Evolutionary conservation across 2,797 vertebrate genomes (phyloP), one percentile per base, ranked within the genome.

Genomic region (Synaphobranchus kaupii): DNA sequence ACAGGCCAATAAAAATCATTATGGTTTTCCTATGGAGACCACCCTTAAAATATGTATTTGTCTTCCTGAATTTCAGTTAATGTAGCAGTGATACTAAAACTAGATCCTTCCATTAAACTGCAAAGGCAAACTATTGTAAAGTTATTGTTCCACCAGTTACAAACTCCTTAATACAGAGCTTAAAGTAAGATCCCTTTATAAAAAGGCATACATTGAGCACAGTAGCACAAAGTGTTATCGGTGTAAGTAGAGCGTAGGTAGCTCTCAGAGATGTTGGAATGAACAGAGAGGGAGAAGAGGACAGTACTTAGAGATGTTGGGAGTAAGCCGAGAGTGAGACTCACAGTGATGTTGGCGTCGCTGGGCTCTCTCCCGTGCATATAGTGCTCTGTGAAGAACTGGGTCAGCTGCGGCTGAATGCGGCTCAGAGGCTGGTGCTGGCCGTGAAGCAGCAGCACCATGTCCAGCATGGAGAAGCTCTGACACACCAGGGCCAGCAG

Each of bases 391-490:
- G 93, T 97, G 94, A 98, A 98, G 93, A 98, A 98, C 90, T 96
- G 94, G 44, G 95, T 92, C 66, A 99, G 95, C 88, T 98, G 97
- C 0, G 97, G 97, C 93, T 98, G 97, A 87, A 99, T 97, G 71
- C 97, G 96, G 87, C 96, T 95, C 84, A 99, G 94, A 0, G 98
- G 98, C 93, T 98, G 97, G 89, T 97, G 97, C 90, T 98, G 97
- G 1, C 98, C 98, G 0, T 99, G 98, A 4, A 99, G 95, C 89
- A 98, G 94, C 95, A 98, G 95, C 84, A 99, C 98, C 95, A 98
- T 95, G 82, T 99, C 98, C 8, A 98, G 96, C 98, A 98, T 97
- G 86, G 97, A 98, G 91, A 99, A 97, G 20, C 96, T 97, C 95
- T 98, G 97, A 91, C 98, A 98, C 89, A 99, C 96, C 85, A 98